phyloP scores from a whole-genome alignment of 1,140 invertebrate genomes.

The Macrosteles quadrilineatus region DNA sequence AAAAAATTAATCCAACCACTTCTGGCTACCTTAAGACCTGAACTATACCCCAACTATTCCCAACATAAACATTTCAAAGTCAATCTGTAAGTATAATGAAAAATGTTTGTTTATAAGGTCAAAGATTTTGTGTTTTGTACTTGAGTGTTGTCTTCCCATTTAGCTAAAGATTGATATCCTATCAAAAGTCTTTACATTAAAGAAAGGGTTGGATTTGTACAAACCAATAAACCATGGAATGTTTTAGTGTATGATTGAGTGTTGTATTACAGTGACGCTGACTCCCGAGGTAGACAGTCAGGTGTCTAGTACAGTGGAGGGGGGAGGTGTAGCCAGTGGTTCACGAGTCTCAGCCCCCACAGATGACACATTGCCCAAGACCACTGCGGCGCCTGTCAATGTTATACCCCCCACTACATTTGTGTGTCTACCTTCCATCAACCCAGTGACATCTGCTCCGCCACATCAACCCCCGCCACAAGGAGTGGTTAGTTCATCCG shows the following conservation, averaged over 20 bases:
- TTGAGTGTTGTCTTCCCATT: too few species aligned
- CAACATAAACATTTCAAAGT: too few species aligned
- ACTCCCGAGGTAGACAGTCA: slow-evolving; percentile 54
- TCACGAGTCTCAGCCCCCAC: not conserved
- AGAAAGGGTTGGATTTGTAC: too few species aligned
- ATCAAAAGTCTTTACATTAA: too few species aligned
- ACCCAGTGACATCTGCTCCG: slow-evolving; percentile 34
- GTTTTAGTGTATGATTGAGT: too few species aligned
- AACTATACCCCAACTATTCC: too few species aligned
- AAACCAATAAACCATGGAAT: not conserved
- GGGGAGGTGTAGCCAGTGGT: slow-evolving; percentile 37
- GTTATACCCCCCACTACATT: slow-evolving; percentile 57
- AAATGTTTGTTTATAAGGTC: too few species aligned
- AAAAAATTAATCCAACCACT: too few species aligned
- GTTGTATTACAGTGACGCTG: slow-evolving; percentile 49
- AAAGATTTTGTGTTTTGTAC: too few species aligned
- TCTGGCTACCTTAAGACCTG: too few species aligned
- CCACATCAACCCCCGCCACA: slow-evolving; percentile 41
- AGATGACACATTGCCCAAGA: not conserved
- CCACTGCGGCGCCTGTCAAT: slow-evolving; percentile 36
- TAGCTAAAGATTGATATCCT: too few species aligned
- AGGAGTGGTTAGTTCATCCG: slow-evolving; percentile 42
- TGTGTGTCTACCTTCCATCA: slow-evolving; percentile 53
- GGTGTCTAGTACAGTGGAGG: slow-evolving; percentile 50
- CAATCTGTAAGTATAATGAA: too few species aligned